phyloP scores from a whole-genome alignment of 2,888 invertebrate genomes.

The Loripinus fragilis region DNA sequence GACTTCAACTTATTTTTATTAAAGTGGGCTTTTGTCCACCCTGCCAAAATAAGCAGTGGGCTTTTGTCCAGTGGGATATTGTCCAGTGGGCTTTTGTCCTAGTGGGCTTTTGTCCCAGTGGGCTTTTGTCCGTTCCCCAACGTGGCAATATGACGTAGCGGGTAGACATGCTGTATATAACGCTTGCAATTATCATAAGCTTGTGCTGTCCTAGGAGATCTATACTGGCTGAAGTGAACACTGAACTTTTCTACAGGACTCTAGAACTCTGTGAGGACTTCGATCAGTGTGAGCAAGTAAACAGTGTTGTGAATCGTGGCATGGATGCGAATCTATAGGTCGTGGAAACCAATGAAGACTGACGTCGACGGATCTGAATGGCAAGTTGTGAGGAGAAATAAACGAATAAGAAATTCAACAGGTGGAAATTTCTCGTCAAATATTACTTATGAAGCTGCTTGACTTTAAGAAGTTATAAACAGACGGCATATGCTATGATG shows the following conservation, averaged over 20 bases:
- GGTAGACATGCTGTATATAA: background rate
- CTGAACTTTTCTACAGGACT: background rate
- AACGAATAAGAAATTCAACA: background rate
- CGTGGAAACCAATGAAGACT: background rate
- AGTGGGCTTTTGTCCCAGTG: too few species aligned
- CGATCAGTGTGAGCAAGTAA: background rate
- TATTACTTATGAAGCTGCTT: background rate
- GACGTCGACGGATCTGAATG: background rate
- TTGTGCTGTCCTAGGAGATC: background rate
- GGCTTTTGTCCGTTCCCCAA: too few species aligned
- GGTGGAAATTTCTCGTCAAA: slow-evolving; percentile 1
- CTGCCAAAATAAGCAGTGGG: too few species aligned
- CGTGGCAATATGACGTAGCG: slow-evolving; percentile 7
- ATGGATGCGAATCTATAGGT: background rate
- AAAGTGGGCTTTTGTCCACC: too few species aligned
- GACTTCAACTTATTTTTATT: too few species aligned
- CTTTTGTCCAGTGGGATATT: too few species aligned
- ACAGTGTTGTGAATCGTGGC: background rate
- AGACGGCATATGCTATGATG: background rate
- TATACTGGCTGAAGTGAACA: background rate
- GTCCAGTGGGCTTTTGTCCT: too few species aligned
- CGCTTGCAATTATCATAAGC: background rate
- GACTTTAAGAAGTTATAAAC: background rate
- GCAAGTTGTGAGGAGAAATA: background rate
- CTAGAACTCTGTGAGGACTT: background rate